These are phyloP conservation scores for Eutolmus rufibarbis DNA, from an alignment of 2,888 invertebrate genomes.

Conservation along the genomic window DNA sequence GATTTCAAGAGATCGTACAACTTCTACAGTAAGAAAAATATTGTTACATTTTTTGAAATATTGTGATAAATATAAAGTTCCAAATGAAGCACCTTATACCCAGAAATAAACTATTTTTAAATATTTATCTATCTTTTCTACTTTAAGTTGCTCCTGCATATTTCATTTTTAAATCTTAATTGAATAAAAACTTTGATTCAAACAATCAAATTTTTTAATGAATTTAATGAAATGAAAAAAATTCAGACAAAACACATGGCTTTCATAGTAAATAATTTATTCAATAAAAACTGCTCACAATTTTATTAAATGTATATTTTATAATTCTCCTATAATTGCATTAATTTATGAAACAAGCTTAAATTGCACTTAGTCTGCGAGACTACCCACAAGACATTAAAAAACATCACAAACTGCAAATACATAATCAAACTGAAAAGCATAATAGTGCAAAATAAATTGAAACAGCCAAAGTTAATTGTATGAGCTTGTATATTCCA, in stretches of 20 bases:
- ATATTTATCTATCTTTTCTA: neutral
- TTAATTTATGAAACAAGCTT: neutral
- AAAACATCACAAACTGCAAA: neutral
- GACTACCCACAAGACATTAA: neutral
- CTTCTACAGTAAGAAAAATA: slow-evolving; percentile 46
- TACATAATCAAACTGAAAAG: neutral
- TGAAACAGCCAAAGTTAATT: slow-evolving; percentile 6
- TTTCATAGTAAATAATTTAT: neutral
- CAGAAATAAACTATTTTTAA: neutral
- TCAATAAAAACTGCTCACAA: neutral
- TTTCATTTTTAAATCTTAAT: too few species aligned
- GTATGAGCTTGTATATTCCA: slow-evolving; percentile 29
- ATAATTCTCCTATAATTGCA: neutral
- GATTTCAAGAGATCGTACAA: slow-evolving; percentile 49
- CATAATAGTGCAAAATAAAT: neutral
- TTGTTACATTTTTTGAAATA: neutral
- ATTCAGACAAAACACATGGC: neutral
- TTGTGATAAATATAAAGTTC: neutral
- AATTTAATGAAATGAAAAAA: too few species aligned
- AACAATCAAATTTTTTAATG: too few species aligned
- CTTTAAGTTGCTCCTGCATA: too few species aligned
- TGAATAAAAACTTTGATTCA: too few species aligned
- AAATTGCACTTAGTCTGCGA: neutral
- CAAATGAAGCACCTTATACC: neutral
- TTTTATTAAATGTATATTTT: neutral